Evolutionary conservation across 2,113 vertebrate species (phyloP).

Genomic region (Paramormyrops kingsleyae): DNA sequence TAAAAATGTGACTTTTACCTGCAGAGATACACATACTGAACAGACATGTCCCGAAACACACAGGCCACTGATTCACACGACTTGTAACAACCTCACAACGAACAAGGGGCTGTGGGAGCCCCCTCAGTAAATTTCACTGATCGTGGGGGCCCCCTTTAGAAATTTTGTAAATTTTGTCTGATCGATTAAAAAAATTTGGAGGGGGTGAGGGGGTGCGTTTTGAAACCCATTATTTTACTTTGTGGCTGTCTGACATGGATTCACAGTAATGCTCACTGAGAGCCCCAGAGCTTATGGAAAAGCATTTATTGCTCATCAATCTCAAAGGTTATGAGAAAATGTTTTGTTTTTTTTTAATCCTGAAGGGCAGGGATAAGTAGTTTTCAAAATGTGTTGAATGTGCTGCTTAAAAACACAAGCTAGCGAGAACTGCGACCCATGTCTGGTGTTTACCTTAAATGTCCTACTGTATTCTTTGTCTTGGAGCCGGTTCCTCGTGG

Average conservation of each 20-base stretch:
- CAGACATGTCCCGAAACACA: not conserved
- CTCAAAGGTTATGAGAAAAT: slow-evolving; percentile 12
- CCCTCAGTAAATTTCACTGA: not conserved
- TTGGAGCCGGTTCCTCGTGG: slow-evolving; percentile 31
- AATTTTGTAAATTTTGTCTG: not conserved
- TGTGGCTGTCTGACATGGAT: not conserved
- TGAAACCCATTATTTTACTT: not conserved
- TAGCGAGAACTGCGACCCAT: slow-evolving; percentile 21
- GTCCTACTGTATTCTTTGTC: slow-evolving; percentile 46
- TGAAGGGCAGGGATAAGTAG: not conserved
- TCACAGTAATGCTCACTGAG: not conserved
- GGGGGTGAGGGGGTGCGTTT: not conserved
- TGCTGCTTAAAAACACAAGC: slow-evolving; percentile 32
- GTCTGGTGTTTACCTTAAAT: slow-evolving; percentile 38
- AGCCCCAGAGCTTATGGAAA: not conserved
- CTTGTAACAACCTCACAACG: not conserved
- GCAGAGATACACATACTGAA: not conserved
- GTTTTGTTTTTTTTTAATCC: not conserved
- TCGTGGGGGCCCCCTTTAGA: not conserved
- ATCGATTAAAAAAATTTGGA: not conserved
- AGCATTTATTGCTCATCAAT: not conserved
- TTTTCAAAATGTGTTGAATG: slow-evolving; percentile 13
- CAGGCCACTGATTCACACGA: not conserved
- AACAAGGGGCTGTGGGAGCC: not conserved
- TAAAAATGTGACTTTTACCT: not conserved